A percentile compares a stretch with the other conserved stretches of the same genome.
Evolutionary conservation across 1,140 invertebrate genomes (phyloP).

Genomic region (Cyclargus thomasi): DNA sequence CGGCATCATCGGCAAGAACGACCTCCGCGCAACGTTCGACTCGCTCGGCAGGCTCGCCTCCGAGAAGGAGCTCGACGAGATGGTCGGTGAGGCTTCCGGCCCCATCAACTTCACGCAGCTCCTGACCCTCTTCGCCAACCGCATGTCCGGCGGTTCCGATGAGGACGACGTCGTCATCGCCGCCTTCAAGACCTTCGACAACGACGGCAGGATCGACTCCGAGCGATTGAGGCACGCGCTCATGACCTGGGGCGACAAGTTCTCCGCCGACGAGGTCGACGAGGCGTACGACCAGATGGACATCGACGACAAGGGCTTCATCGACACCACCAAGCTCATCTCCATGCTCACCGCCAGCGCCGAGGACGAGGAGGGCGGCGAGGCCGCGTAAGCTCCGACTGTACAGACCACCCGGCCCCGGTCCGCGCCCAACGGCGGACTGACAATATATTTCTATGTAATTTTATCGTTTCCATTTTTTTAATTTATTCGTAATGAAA

Average conservation of each 20-base stretch:
- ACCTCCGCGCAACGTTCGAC: constrained; percentile 96
- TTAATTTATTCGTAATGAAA: constrained; percentile 73
- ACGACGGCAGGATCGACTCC: constrained; percentile 90
- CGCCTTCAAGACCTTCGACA: constrained; percentile 97
- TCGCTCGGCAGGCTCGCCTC: constrained; percentile 92
- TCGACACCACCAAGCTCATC: constrained; percentile 93
- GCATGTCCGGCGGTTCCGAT: constrained; percentile 89
- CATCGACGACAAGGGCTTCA: constrained; percentile 93
- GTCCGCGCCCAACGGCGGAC: constrained; percentile 35
- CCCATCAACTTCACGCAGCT: constrained; percentile 97
- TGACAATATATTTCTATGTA: constrained; percentile 64
- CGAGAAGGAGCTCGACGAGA: constrained; percentile 93
- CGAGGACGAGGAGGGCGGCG: constrained; percentile 82
- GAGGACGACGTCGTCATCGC: constrained; percentile 96
- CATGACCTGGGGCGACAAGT: constrained; percentile 98
- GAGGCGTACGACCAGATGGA: constrained; percentile 97
- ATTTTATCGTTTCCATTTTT: constrained; percentile 74
- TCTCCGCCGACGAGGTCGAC: constrained; percentile 92
- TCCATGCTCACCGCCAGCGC: constrained; percentile 89
- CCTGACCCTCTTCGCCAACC: constrained; percentile 92
- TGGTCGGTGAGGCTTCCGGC: constrained; percentile 92
- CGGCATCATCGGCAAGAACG: constrained; percentile 96
- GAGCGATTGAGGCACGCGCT: constrained; percentile 95
- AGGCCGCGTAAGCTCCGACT: constrained; percentile 75
- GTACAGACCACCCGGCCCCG: constrained; percentile 47